Evolutionary conservation across 2,113 vertebrate species (phyloP), one percentile per base, ranked within the genome.

Genomic region (Notechis scutatus): DNA sequence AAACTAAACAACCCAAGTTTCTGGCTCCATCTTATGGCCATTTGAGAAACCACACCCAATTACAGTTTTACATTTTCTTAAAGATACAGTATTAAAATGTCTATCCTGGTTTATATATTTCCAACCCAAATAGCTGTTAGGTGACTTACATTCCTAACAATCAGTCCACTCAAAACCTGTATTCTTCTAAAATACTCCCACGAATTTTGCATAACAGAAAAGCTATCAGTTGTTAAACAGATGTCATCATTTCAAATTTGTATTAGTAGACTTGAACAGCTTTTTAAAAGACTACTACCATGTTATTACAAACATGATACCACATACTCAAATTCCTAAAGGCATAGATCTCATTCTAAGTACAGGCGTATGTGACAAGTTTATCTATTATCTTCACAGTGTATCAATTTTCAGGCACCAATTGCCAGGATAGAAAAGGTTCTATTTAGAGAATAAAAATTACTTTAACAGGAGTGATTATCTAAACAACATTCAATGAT

Each of bases 181-280:
- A 11, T 85, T 91, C n/a, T 59, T 94, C 47, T 95, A 52, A 91
- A 91, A 92, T 95, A 42, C 94, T 94, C 92, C 57, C 29, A 88
- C n/a, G 52, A 45, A 93, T 91, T 59, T 95, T 59, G 39, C 12
- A 18, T 39, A 42, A 39, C 18, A 56, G 54, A 89, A 89, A 56
- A 89, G 6, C 11, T 57, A 59, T 59, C 34, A 26, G 10, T 59
- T 89, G 23, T 89, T 45, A 45, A 14, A 89, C 21, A 59, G 55
- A 89, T 56, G 52, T 15, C 87, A 57, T 59, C 55, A 14, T 89
- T 89, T 24, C 55, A 45, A 45, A 45, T 34, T 34, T 57, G 20
- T 56, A 15, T 5, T 59, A 89, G 5, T 54, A 74, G 61, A 23
- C 47, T 87, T 39, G 54, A 11, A 21, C 34, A 81, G 7, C 6